Conservation (phyloP, 2,113 vertebrate genomes). For the Ageneiosus marmoratus region DNA sequence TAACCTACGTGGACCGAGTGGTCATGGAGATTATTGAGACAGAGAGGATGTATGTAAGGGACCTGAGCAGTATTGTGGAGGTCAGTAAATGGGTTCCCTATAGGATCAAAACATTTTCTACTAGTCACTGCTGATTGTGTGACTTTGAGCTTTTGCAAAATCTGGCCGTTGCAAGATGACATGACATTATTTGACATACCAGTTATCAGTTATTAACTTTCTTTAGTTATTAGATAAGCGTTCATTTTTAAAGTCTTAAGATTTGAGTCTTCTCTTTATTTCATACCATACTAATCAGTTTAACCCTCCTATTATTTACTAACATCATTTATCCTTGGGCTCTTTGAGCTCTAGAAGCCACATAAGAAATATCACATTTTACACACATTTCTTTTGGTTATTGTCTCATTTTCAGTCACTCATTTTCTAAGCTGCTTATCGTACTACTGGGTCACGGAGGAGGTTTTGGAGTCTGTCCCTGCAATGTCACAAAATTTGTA, state of each 20-base stretch:
- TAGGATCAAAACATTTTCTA: background rate
- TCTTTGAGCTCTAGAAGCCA: too few species aligned
- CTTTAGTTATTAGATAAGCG: background rate
- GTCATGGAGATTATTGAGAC: slow-evolving; percentile 95
- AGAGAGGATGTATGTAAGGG: slow-evolving; percentile 89
- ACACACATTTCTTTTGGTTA: too few species aligned
- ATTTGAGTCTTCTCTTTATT: background rate
- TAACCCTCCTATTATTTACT: too few species aligned
- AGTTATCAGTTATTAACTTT: background rate
- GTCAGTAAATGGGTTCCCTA: slow-evolving; percentile 65
- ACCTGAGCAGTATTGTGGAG: slow-evolving; percentile 93
- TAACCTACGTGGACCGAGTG: slow-evolving; percentile 89
- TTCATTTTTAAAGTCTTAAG: background rate
- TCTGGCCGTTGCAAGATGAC: background rate
- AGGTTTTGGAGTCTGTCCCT: too few species aligned
- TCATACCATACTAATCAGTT: background rate
- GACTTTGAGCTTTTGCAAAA: background rate
- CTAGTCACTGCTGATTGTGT: background rate
- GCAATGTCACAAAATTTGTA: too few species aligned
- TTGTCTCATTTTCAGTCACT: too few species aligned
- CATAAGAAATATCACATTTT: too few species aligned
- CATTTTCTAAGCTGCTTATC: too few species aligned
- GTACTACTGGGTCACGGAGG: too few species aligned
- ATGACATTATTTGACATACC: background rate
- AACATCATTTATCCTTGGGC: too few species aligned